Percentiles rank a stretch among this genome's conserved stretches.
phyloP scores from a whole-genome alignment of 64 coral and sea anemone genomes.

The Actinia equina region DNA sequence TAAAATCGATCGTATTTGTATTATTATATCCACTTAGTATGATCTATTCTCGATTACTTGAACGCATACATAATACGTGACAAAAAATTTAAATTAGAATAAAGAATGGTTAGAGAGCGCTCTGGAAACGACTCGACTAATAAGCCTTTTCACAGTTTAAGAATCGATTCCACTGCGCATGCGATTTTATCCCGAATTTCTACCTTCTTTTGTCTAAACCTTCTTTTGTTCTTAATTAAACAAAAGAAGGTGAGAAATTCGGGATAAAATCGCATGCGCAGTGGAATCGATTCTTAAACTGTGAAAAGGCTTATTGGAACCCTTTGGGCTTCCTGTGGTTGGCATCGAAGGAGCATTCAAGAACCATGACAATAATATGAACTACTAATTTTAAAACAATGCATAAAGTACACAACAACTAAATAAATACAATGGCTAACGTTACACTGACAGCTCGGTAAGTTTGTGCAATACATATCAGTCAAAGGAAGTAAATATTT shows the following conservation, averaged over 20 bases:
- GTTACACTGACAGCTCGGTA: constrained; percentile 3
- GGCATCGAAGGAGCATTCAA: neutral
- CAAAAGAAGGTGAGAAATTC: too few relatives aligned
- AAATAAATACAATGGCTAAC: constrained; percentile 1
- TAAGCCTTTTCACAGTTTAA: too few relatives aligned
- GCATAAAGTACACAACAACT: neutral
- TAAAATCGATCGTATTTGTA: neutral
- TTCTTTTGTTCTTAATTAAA: too few relatives aligned
- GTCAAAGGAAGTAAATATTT: neutral
- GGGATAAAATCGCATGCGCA: too few relatives aligned
- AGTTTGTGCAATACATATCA: neutral
- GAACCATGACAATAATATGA: neutral
- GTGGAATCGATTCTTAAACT: too few relatives aligned
- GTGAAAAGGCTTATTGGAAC: neutral
- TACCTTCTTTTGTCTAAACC: too few relatives aligned
- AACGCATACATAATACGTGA: neutral
- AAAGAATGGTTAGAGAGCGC: too few relatives aligned
- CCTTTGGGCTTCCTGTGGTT: neutral
- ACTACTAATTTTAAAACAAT: neutral
- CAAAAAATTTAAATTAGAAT: neutral
- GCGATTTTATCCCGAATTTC: too few relatives aligned
- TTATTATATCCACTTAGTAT: neutral
- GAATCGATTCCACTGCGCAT: too few relatives aligned
- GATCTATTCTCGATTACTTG: neutral
- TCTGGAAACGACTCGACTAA: constrained; percentile 16